These are phyloP conservation scores for Troides helena DNA, from an alignment of 2,888 invertebrate genomes.

Conservation along the genomic window DNA sequence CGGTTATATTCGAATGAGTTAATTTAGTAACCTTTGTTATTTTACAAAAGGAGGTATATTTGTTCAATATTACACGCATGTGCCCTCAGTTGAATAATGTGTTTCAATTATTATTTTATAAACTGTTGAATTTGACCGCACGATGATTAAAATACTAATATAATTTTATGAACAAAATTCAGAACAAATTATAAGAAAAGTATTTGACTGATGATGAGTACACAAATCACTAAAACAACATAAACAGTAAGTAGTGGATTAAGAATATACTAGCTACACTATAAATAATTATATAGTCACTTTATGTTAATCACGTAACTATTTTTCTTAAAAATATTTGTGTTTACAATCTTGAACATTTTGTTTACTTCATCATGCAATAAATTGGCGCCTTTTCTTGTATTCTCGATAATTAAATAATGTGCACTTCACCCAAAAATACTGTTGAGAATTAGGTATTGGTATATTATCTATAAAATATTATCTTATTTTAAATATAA, in stretches of 20 bases:
- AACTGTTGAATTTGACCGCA: background rate
- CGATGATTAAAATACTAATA: background rate
- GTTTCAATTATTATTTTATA: background rate
- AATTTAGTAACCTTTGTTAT: background rate
- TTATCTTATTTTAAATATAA: background rate
- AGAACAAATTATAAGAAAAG: no score
- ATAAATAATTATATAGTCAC: background rate
- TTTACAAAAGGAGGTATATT: background rate
- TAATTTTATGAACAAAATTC: no score
- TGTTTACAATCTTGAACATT: background rate
- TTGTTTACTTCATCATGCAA: background rate
- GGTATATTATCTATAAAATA: background rate
- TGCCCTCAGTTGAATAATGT: background rate
- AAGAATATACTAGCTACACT: background rate
- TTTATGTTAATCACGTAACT: no score
- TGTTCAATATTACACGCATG: background rate
- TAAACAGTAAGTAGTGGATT: background rate
- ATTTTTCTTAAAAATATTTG: no score
- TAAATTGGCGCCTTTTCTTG: background rate
- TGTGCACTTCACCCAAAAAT: background rate
- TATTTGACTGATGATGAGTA: no score
- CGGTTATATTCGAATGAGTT: slow-evolving; percentile 2
- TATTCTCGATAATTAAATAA: background rate
- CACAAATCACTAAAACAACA: no score
- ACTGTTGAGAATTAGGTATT: background rate